A percentile compares a stretch with the other conserved stretches of the same genome.
phyloP scores from a whole-genome alignment of 2,888 invertebrate genomes.

The Vandiemenella viatica region DNA sequence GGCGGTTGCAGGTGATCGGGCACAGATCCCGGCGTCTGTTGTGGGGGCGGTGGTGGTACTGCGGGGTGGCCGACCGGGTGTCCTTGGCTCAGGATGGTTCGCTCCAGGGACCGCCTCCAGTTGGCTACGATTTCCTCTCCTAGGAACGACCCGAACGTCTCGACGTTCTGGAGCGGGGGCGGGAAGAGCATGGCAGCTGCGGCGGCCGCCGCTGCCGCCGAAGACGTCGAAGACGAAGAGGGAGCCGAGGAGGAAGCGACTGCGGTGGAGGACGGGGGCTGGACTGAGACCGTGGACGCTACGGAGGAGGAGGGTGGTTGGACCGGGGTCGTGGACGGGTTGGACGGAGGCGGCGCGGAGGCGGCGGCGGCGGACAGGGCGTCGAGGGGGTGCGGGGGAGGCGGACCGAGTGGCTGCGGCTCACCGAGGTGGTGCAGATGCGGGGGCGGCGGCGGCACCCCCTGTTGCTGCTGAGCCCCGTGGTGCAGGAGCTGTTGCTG shows the following conservation, averaged over 20 bases:
- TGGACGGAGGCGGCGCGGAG: slow-evolving; percentile 2
- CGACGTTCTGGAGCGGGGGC: slow-evolving; percentile 47
- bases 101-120: slow-evolving; percentile 56
- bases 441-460: slow-evolving; percentile 11
- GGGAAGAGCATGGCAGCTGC: slow-evolving; percentile 33
- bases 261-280: slow-evolving; percentile 14
- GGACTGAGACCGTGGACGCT: slow-evolving; percentile 2
- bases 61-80: slow-evolving; percentile 4
- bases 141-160: slow-evolving; percentile 55
- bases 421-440: slow-evolving; percentile 3
- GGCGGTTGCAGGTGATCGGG: neutral
- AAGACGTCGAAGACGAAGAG: too few species aligned
- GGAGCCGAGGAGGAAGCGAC: slow-evolving; percentile 14
- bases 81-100: slow-evolving; percentile 25
- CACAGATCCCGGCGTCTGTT: neutral
- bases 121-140: slow-evolving; percentile 72
- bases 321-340: slow-evolving; percentile 2
- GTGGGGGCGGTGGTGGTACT: neutral
- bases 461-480: neutral
- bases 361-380: slow-evolving; percentile 6
- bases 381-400: slow-evolving; percentile 1
- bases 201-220: slow-evolving; percentile 26
- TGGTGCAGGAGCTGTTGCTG: too few species aligned
- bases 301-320: slow-evolving; percentile 2
- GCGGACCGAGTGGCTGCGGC: slow-evolving; percentile 3